phyloP scores from a whole-genome alignment of 2,113 vertebrate genomes.

The Leptobrachium ailaonicum region DNA sequence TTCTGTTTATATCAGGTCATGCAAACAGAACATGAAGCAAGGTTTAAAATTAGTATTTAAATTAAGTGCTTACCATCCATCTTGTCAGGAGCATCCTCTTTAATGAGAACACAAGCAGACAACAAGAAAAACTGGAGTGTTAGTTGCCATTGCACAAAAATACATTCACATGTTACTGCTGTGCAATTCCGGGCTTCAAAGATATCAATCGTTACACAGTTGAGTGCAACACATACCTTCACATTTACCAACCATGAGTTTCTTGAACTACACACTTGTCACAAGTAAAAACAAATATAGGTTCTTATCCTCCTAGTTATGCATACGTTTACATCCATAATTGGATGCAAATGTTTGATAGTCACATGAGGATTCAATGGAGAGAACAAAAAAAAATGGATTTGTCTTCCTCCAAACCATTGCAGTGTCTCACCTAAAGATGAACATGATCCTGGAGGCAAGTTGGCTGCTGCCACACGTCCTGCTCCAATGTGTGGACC shows the following conservation, averaged over 20 bases:
- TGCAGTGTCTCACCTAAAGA: slow-evolving; percentile 79
- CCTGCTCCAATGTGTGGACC: slow-evolving; percentile 68
- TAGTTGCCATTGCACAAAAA: slow-evolving; percentile 67
- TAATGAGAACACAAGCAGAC: slow-evolving; percentile 79
- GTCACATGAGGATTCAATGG: too few relatives aligned
- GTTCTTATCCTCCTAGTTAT: too few relatives aligned
- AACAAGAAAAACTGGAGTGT: slow-evolving; percentile 81
- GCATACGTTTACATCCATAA: too few relatives aligned
- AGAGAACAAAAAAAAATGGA: too few relatives aligned
- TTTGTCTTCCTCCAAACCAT: not conserved
- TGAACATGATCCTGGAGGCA: slow-evolving; percentile 83
- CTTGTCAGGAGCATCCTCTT: slow-evolving; percentile 98
- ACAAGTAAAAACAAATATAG: too few relatives aligned
- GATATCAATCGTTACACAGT: too few relatives aligned
- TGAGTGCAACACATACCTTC: too few relatives aligned
- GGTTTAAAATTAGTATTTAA: slow-evolving; percentile 58
- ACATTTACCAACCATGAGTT: too few relatives aligned
- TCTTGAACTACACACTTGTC: too few relatives aligned
- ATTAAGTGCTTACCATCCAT: slow-evolving; percentile 92
- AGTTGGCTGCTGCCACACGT: slow-evolving; percentile 73
- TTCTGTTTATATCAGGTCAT: slow-evolving; percentile 18
- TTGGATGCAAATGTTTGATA: too few relatives aligned
- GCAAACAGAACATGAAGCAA: slow-evolving; percentile 36
- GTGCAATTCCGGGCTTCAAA: too few relatives aligned
- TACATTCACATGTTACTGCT: slow-evolving; percentile 30